Percentiles rank a stretch among this genome's conserved stretches.
Conservation (phyloP, 2,797 vertebrate species). For the Crocidura indochinensis region DNA sequence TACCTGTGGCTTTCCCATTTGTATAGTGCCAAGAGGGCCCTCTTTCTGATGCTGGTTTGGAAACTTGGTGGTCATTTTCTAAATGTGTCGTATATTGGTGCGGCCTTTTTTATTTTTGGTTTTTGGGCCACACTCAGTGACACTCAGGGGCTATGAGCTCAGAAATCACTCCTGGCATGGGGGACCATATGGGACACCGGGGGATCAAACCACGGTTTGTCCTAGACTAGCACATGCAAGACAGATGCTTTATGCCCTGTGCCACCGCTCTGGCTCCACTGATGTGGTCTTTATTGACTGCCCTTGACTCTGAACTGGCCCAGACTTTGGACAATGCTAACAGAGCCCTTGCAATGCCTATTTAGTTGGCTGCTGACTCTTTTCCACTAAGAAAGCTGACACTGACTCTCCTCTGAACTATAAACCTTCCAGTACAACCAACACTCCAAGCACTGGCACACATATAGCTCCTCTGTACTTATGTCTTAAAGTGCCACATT, state of each 20-base stretch:
- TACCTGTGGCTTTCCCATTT: conserved; percentile 41
- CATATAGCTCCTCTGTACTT: neutral
- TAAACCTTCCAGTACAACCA: conserved; percentile 16
- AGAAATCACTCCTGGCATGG: too few relatives aligned
- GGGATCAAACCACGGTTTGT: too few relatives aligned
- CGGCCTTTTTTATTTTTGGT: neutral
- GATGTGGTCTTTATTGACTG: conserved; percentile 39
- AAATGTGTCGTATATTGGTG: conserved; percentile 47
- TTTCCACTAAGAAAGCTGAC: neutral
- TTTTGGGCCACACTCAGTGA: too few relatives aligned
- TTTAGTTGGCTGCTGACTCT: neutral
- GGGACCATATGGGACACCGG: too few relatives aligned
- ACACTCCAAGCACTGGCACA: neutral
- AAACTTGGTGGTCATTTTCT: conserved; percentile 61
- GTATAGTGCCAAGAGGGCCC: neutral
- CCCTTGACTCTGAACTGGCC: conserved; percentile 53
- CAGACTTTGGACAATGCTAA: neutral
- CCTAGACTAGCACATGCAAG: too few relatives aligned
- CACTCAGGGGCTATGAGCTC: too few relatives aligned
- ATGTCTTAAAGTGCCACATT: neutral
- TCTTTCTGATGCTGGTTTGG: conserved; percentile 44
- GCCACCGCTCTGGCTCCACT: conserved; percentile 6
- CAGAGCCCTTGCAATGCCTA: too few relatives aligned
- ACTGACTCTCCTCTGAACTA: neutral
- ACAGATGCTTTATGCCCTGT: too few relatives aligned